Base-by-base conservation (phyloP, 2,797 vertebrate genomes). In the Alosa sapidissima region DNA sequence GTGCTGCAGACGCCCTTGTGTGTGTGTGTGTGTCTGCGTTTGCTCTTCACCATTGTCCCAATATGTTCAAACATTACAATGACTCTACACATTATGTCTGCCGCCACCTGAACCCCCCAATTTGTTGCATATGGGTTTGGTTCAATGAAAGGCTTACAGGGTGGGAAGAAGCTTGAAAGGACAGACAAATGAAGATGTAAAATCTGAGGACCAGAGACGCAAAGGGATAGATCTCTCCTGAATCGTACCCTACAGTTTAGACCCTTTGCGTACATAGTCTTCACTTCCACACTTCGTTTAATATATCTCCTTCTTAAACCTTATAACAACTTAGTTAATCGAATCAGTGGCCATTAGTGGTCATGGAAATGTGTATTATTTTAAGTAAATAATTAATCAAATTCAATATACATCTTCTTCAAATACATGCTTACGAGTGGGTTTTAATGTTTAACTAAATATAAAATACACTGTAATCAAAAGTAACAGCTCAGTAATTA, bases 81-180 rank as follows among this genome's bases (percentile, higher is more conserved):
- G 75, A 83, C 48, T 85, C 58, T 16, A 55, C 81, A 78, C 75
- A 84, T 82, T 33, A 84, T 49, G 62, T 47, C 82, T 85, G 55
- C 41, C 14, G 1, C 13, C 84, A 87, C 84, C 86, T 87, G 86
- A 83, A 83, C 86, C 86, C 48, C 55, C 14, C 65, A n/a, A 47
- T 87, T 49, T 84, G 83, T 85, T 83, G 58, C 47, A 9, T 72
- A 78, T 21, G 41, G 68, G 36, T 0, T 78, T 41, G 72, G 16
- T 21, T 78, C 16, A 14, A 28, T 72, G 33, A 36, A 9, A 75
- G 24, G 7, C 24, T 1, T 28, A 24, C 1, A 4, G 41, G 41
- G 52, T 33, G 16, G 10, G 33, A 36, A 78, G 16, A 78, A 21
- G 36, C 16, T 11, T 36, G 65, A 47, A 47, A 47, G 36, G 5